These are phyloP conservation scores for Drosophila simulans DNA, from an alignment of 1,140 invertebrate species.

Conservation along the genomic window DNA sequence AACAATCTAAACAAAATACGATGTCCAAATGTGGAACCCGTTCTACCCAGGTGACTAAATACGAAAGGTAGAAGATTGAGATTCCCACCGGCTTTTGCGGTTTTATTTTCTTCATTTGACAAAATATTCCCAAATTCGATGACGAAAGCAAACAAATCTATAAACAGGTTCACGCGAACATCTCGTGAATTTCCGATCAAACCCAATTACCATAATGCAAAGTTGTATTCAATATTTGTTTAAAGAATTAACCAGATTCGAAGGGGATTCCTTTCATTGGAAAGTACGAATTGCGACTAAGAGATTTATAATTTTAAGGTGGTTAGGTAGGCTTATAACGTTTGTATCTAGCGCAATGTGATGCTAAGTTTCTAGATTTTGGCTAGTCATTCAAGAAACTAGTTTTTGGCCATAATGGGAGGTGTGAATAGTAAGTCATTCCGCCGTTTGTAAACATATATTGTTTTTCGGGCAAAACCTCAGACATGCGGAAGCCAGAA, in stretches of 20 bases:
- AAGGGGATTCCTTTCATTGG: conserved; percentile 29
- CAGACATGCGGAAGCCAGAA: conserved; percentile 21
- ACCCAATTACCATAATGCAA: conserved; percentile 34
- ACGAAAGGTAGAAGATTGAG: conserved; percentile 8
- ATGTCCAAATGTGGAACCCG: conserved; percentile 34
- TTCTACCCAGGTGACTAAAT: conserved; percentile 32
- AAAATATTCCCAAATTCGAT: conserved; percentile 24
- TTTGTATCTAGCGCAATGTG: conserved; percentile 12
- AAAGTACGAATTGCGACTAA: conserved; percentile 24
- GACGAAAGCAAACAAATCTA: conserved; percentile 39
- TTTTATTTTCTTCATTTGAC: conserved; percentile 18
- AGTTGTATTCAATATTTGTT: conserved; percentile 28
- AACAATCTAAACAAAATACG: conserved; percentile 60
- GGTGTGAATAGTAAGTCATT: conserved; percentile 32
- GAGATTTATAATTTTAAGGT: conserved; percentile 1
- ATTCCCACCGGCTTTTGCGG: conserved; percentile 17
- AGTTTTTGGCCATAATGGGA: conserved; percentile 3
- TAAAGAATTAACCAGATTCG: conserved; percentile 7
- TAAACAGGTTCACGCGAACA: conserved; percentile 22
- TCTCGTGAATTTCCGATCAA: conserved; percentile 23
- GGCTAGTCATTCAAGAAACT: conserved; percentile 1
- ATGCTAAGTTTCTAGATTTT: background rate
- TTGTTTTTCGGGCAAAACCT: conserved; percentile 34
- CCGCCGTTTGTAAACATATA: conserved; percentile 37
- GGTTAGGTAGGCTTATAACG: background rate